Base-by-base conservation (phyloP, 2,888 invertebrate species). In the Tachina lurida region DNA sequence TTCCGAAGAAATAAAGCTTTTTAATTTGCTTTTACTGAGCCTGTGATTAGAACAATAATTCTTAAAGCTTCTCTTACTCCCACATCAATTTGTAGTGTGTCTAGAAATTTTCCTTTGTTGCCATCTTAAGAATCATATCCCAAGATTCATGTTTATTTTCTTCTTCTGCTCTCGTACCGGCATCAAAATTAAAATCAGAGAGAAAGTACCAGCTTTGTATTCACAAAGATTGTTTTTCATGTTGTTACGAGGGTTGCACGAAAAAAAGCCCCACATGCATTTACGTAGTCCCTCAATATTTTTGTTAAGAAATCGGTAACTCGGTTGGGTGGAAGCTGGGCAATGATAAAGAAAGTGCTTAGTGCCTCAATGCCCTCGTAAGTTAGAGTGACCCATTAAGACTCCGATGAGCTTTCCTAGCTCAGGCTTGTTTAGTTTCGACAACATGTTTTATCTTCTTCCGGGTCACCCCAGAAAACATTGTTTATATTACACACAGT, bases 41-140 rank as follows among this genome's bases (percentile, higher is more conserved):
- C 68, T 76, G 76, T 76, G 76, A 80, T 76, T 84, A 84, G 60
- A 80, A 54, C 54, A 76, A 84, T 77, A 80, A 73, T 76, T 80
- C 17, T 73, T 73, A 81, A 77, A 17, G 17, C 62, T 63, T 43
- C 19, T 68, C 22, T 52, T 56, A 77, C 73, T 62, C 80, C 73
- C 76, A 62, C 80, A 77, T 67, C 65, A 80, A 80, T 60, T 19
- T n/a, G 49, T 73, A 47, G 13, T 19, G 10, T 60, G 71, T 79
- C 45, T 71, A 15, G 54, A 56, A 62, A 75, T 60, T 74, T 76
- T 54, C 71, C 65, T 71, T 68, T 58, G 39, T 54, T 68, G 52
- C 19, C 31, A 67, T 68, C 73, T 68, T 74, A 67, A 75, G 75
- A 73, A 56, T 73, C 70, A 71, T 67, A 41, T 77, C 63, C 56